These are phyloP conservation scores for Microcebus tavaratra DNA, from an alignment of 2,113 vertebrate species.

Conservation along the genomic window DNA sequence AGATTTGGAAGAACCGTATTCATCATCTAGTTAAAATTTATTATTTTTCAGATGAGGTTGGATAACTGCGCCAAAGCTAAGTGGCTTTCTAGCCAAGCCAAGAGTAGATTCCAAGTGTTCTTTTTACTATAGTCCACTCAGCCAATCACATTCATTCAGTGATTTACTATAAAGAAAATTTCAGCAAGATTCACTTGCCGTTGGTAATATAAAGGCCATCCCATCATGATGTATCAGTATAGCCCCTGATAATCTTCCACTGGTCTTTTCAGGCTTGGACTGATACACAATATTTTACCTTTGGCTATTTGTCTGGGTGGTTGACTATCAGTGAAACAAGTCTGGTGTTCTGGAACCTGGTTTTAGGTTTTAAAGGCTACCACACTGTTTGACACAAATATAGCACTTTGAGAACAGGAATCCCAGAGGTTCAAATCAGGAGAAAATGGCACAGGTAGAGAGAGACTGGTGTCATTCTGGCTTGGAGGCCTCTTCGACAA, in stretches of 20 bases:
- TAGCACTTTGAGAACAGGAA: neutral
- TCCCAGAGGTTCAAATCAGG: neutral
- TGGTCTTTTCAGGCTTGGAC: neutral
- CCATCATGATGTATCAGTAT: neutral
- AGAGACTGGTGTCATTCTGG: neutral
- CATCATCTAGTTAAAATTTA: constrained; percentile 4
- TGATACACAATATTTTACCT: neutral
- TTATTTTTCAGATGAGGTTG: constrained; percentile 17
- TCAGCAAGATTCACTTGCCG: neutral
- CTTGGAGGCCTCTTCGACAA: neutral
- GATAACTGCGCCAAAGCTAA: neutral
- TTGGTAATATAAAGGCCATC: neutral
- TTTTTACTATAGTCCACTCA: neutral
- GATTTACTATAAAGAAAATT: neutral
- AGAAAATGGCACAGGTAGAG: neutral
- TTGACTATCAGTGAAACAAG: neutral
- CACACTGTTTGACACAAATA: neutral
- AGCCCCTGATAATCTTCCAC: neutral
- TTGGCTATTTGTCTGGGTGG: neutral
- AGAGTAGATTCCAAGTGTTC: neutral
- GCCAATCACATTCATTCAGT: neutral
- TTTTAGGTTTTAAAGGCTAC: constrained; percentile 34
- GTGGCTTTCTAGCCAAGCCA: neutral
- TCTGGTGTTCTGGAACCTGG: neutral
- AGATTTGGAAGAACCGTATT: constrained; percentile 23